Conservation (phyloP, 1,140 invertebrate species). For the Sinonovacula constricta region DNA sequence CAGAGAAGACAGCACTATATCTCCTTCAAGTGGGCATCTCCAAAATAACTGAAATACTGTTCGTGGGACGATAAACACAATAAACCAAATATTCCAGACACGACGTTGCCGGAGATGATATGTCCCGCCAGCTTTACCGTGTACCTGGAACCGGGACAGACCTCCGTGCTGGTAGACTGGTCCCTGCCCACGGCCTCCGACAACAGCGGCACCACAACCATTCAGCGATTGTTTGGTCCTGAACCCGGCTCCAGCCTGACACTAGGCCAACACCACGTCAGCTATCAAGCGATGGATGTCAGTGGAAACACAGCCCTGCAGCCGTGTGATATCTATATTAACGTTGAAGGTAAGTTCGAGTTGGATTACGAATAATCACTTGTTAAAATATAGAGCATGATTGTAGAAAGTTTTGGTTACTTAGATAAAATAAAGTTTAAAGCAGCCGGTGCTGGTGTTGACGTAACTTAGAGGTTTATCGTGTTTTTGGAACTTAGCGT, state of each 20-base stretch:
- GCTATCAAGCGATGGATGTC: not conserved
- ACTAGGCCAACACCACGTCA: not conserved
- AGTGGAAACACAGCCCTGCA: not conserved
- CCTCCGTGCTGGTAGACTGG: not conserved
- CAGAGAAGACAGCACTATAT: too few species aligned
- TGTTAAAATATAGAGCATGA: too few species aligned
- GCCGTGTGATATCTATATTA: too few species aligned
- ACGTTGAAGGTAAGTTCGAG: not conserved
- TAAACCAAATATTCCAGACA: not conserved
- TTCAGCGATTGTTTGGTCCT: not conserved
- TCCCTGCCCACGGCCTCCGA: not conserved
- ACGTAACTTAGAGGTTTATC: too few species aligned
- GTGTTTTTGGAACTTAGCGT: too few species aligned
- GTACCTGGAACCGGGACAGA: not conserved
- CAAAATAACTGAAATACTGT: too few species aligned
- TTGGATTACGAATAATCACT: too few species aligned
- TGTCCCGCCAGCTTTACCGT: not conserved
- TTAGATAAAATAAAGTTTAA: too few species aligned
- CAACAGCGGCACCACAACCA: not conserved
- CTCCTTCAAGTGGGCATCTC: too few species aligned
- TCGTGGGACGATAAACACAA: too few species aligned
- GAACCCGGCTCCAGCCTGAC: not conserved
- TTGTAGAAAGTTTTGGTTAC: too few species aligned
- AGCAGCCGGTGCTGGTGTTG: too few species aligned
- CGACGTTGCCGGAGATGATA: not conserved